These are phyloP conservation scores for Gallinago solitaria DNA, from an alignment of 2,797 vertebrate species.

Conservation along the genomic window DNA sequence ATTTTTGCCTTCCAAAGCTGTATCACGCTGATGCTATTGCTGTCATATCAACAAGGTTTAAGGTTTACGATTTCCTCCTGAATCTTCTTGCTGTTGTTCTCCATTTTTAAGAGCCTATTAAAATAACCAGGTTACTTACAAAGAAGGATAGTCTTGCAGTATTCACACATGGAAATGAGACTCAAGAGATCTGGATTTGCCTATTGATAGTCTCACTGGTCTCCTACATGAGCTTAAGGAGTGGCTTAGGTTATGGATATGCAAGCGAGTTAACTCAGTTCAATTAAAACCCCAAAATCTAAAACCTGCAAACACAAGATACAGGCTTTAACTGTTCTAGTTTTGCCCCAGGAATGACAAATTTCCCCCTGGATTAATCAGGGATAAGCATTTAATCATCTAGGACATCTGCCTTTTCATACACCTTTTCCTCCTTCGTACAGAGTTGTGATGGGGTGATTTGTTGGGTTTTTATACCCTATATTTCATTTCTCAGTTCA, in stretches of 20 bases:
- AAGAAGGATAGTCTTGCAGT: background rate
- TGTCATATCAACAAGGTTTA: background rate
- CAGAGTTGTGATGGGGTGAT: background rate
- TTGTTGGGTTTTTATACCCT: background rate
- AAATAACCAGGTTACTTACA: background rate
- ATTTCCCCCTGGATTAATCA: background rate
- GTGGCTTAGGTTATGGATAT: background rate
- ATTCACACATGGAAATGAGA: background rate
- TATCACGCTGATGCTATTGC: background rate
- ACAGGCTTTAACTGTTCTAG: background rate
- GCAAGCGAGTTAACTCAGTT: background rate
- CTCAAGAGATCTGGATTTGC: background rate
- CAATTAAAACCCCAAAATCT: background rate
- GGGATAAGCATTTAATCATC: background rate
- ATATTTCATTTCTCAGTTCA: background rate
- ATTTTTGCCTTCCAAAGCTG: constrained; percentile 11
- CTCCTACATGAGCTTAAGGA: background rate
- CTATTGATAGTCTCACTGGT: background rate
- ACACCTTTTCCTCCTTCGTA: background rate
- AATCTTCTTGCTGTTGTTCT: background rate
- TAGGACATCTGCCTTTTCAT: background rate
- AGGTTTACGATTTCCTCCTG: background rate
- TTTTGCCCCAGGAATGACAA: background rate
- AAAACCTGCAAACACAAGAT: background rate
- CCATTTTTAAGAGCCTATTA: background rate